These are phyloP conservation scores for Nasua narica DNA, from an alignment of 2,797 vertebrate genomes.

Conservation along the genomic window DNA sequence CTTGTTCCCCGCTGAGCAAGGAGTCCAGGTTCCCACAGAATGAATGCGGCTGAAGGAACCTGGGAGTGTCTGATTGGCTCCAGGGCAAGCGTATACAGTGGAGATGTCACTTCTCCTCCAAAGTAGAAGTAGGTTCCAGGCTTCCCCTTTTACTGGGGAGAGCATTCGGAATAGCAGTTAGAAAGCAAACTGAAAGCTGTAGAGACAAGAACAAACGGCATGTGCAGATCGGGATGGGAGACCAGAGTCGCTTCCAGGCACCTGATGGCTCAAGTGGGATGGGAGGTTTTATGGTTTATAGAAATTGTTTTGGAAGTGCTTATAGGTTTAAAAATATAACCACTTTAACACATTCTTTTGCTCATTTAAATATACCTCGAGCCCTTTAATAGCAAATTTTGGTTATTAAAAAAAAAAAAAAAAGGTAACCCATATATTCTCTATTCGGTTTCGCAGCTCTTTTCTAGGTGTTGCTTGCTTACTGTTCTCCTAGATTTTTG, in stretches of 20 bases:
- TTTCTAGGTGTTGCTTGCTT: neutral
- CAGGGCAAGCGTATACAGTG: fast-evolving
- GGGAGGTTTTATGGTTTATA: neutral
- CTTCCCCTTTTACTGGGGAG: neutral
- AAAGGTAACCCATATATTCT: neutral
- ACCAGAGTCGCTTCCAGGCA: neutral
- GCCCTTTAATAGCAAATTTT: neutral
- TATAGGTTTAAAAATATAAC: neutral
- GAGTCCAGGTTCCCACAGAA: neutral
- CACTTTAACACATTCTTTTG: neutral
- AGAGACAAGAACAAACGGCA: no score
- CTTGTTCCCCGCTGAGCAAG: no score
- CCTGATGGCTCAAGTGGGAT: fast-evolving
- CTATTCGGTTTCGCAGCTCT: neutral
- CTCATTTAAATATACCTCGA: neutral
- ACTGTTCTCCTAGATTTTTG: neutral
- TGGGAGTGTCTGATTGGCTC: neutral
- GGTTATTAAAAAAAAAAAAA: neutral
- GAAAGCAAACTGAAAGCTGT: neutral
- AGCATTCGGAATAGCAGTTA: neutral
- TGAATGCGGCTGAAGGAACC: neutral
- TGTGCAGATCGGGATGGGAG: no score
- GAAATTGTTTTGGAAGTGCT: neutral
- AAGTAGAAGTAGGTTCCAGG: neutral
- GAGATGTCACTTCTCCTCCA: neutral